Evolutionary conservation across 2,113 vertebrate genomes (phyloP).

Genomic region (Oplegnathus fasciatus): DNA sequence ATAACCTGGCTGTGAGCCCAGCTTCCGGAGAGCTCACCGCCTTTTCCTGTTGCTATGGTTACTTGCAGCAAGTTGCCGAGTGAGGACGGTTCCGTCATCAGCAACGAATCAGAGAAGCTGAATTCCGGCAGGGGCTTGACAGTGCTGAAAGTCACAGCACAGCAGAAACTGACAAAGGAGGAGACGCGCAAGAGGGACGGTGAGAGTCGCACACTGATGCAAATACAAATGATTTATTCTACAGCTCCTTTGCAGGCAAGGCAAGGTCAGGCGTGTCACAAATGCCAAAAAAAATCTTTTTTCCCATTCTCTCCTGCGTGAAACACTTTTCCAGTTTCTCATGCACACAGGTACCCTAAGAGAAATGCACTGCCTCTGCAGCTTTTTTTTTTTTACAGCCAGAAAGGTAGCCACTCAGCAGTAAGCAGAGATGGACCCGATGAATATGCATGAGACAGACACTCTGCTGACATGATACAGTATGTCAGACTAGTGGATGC

Average conservation of each 20-base stretch:
- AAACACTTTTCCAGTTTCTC: slow-evolving; percentile 37
- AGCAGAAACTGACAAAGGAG: slow-evolving; percentile 93
- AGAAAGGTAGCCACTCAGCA: slow-evolving; percentile 67
- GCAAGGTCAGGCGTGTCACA: slow-evolving; percentile 59
- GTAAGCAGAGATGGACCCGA: slow-evolving; percentile 50
- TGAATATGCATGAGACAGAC: slow-evolving; percentile 78
- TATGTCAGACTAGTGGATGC: slow-evolving; percentile 52
- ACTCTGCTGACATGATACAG: slow-evolving; percentile 74
- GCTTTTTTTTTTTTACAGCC: slow-evolving; percentile 38
- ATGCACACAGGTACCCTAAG: slow-evolving; percentile 25
- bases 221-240: slow-evolving; percentile 62
- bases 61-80: slow-evolving; percentile 95
- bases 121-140: slow-evolving; percentile 89
- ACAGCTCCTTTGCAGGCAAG: slow-evolving; percentile 30
- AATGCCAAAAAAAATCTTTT: slow-evolving; percentile 3
- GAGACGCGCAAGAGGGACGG: slow-evolving; percentile 91
- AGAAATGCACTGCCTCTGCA: slow-evolving; percentile 52
- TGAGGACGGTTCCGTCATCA: slow-evolving; percentile 96
- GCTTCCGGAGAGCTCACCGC: slow-evolving; percentile 84
- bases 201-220: slow-evolving; percentile 77
- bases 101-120: slow-evolving; percentile 94
- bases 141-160: slow-evolving; percentile 89
- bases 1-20: slow-evolving; percentile 84
- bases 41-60: slow-evolving; percentile 98
- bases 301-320: slow-evolving; percentile 8